Base-by-base conservation (phyloP, 2,888 invertebrate species). In the Dynastes hyllus region DNA sequence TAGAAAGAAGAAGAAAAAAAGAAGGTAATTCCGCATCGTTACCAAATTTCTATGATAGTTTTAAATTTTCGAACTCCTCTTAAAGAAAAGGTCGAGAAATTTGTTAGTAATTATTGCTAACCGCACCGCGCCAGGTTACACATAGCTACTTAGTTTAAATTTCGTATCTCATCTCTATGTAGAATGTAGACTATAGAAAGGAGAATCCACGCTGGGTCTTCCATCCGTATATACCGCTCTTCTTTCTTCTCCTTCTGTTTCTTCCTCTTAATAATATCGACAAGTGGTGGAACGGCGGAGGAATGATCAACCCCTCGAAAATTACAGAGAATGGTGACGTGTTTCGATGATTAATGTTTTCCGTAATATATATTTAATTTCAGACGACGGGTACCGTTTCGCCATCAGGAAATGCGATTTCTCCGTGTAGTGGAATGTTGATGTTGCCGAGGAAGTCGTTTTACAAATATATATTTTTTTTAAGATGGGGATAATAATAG, bases 241-340 rank as follows among this genome's bases (percentile, higher is more conserved):
- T 22, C 55, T 58, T 16, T 8, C 45, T 45, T 45, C 11, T 22
- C 22, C 22, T 58, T 58, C 5, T 58, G n/a, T 9, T 58, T 5
- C 55, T 58, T 58, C 55, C 16, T 58, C 22, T 22, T 58, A 58
- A 58, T 58, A 58, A 11, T 58, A 58, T 58, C 55, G 55, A 27
- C 55, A 76, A 80, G 84, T 85, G 84, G 82, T 80, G 81, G 83
- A 80, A 79, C 85, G 84, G 82, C 80, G 82, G 83, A 81, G 78
- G 80, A 77, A 75, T 40, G 80, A 81, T 77, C 81, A 83, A 83
- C 83, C 82, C 55, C 73, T 79, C 70, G 45, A 51, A 87, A 87
- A 87, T 87, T 87, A 87, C 86, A 87, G 85, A 84, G 84, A 82
- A 83, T 80, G 79, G 81, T 86, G 87, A 87, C 87, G 85, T 85